Conservation (phyloP, 2,797 vertebrate genomes). For the Distichodus sexfasciatus region DNA sequence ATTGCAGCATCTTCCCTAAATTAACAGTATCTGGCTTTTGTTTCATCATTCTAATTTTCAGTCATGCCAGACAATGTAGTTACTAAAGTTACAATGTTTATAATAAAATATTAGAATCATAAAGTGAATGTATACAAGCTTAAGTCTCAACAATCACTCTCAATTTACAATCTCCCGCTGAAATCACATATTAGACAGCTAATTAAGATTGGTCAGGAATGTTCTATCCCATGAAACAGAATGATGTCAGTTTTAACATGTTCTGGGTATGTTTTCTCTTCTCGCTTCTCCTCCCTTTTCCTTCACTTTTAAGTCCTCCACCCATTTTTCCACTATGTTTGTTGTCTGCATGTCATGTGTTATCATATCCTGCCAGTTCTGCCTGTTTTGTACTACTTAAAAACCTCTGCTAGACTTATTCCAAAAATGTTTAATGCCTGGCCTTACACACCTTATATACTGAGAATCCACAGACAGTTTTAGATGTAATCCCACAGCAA, state of each 20-base stretch:
- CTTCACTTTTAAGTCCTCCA: constrained; percentile 47
- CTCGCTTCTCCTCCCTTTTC: constrained; percentile 21
- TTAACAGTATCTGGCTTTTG: too few relatives aligned
- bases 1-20: too few relatives aligned
- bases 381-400: constrained; percentile 71
- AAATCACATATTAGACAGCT: too few relatives aligned
- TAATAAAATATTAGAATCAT: too few relatives aligned
- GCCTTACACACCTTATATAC: constrained; percentile 46
- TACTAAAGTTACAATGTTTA: too few relatives aligned
- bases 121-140: too few relatives aligned
- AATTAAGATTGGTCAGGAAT: too few relatives aligned
- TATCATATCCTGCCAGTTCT: constrained; percentile 70
- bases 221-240: neutral
- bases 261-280: neutral
- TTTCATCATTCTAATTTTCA: too few relatives aligned
- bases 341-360: constrained; percentile 56
- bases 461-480: constrained; percentile 4
- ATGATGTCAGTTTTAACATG: neutral
- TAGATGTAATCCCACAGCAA: too few relatives aligned
- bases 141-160: too few relatives aligned
- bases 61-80: too few relatives aligned
- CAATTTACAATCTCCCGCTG: too few relatives aligned
- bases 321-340: constrained; percentile 57
- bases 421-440: constrained; percentile 38
- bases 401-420: neutral